These are phyloP conservation scores for Psittacara wagleri DNA, from an alignment of 2,113 vertebrate species.

Conservation along the genomic window DNA sequence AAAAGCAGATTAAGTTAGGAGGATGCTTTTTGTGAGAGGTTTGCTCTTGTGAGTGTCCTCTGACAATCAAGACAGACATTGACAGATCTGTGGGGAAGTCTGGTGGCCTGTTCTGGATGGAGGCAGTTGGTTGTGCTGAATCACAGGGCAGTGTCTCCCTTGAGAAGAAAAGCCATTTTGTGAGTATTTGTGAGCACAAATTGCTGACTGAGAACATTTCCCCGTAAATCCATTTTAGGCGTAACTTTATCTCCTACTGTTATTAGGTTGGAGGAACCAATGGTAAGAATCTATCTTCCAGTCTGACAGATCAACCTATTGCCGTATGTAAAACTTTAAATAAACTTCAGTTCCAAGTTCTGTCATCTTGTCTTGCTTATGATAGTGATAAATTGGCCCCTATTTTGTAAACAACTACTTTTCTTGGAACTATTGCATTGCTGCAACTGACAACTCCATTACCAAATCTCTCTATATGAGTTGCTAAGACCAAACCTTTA, in stretches of 20 bases:
- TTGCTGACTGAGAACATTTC: background rate
- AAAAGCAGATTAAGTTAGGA: background rate
- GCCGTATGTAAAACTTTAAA: constrained; percentile 78
- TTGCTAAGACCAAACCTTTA: background rate
- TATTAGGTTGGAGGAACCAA: constrained; percentile 78
- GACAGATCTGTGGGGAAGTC: background rate
- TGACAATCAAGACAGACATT: background rate
- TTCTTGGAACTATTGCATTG: constrained; percentile 33
- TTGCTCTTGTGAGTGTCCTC: background rate
- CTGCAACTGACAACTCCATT: background rate
- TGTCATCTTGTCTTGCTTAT: constrained; percentile 58
- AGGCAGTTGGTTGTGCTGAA: background rate
- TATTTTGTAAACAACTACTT: constrained; percentile 18
- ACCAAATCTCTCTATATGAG: background rate
- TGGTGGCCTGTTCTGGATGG: background rate
- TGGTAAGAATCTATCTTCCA: constrained; percentile 77
- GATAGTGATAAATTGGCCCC: constrained; percentile 69
- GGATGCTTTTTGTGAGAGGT: background rate
- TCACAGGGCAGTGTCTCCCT: background rate
- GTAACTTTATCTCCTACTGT: constrained; percentile 76
- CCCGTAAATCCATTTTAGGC: constrained; percentile 32
- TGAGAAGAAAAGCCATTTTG: background rate
- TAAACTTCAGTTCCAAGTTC: constrained; percentile 71
- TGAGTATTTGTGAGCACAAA: background rate
- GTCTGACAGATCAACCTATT: constrained; percentile 77